Percentiles rank a stretch among this genome's conserved stretches.
phyloP scores from a whole-genome alignment of 2,797 vertebrate species.

The Acropternis orthonyx region DNA sequence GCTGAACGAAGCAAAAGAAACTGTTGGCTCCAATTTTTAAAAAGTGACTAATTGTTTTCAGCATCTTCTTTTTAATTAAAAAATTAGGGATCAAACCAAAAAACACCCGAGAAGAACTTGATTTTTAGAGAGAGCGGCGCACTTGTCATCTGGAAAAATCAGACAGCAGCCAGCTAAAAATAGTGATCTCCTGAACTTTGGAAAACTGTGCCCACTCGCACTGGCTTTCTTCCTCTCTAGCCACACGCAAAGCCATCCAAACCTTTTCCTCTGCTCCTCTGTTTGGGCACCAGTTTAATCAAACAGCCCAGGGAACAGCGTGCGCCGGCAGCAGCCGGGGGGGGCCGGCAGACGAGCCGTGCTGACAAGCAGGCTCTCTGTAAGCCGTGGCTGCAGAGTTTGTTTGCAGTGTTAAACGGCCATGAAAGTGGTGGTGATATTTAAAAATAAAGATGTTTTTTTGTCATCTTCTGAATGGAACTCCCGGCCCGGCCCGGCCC shows the following conservation, averaged over 20 bases:
- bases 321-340: not conserved
- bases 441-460: not conserved
- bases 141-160: conserved; percentile 27
- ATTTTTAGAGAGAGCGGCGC: not conserved
- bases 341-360: not conserved
- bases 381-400: not conserved
- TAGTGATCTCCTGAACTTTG: not conserved
- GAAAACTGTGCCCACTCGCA: not conserved
- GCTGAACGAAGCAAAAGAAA: not conserved
- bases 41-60: conserved; percentile 41
- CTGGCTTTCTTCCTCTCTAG: not conserved
- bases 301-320: not conserved
- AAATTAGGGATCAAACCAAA: not conserved
- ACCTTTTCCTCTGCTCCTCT: not conserved
- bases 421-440: not conserved
- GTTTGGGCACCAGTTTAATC: not conserved
- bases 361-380: not conserved
- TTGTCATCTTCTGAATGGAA: not conserved
- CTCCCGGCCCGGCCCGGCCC: not conserved
- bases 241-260: fast-evolving
- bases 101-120: not conserved
- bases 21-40: not conserved
- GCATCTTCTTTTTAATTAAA: conserved; percentile 17
- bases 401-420: not conserved
- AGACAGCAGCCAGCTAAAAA: not conserved